phyloP scores from a whole-genome alignment of 2,888 invertebrate genomes.

The Minunthozetes semirufus region DNA sequence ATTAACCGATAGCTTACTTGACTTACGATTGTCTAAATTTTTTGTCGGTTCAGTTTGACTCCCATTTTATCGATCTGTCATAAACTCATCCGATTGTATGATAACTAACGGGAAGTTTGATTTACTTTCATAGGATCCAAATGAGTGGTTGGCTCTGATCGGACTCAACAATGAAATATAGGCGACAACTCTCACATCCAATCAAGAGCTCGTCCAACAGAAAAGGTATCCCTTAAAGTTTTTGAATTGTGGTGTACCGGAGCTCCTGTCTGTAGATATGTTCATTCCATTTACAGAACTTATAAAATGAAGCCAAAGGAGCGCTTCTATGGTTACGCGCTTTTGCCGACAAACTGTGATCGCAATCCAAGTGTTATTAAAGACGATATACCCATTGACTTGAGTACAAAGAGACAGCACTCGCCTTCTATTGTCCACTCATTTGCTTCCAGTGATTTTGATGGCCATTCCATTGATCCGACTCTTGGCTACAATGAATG shows the following conservation, averaged over 20 bases:
- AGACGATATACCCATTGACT: constrained; percentile 38
- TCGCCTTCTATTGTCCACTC: neutral
- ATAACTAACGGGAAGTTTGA: constrained; percentile 1
- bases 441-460: constrained; percentile 1
- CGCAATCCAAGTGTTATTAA: constrained; percentile 1
- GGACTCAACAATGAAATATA: neutral
- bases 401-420: constrained; percentile 35
- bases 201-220: constrained; percentile 20
- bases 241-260: neutral
- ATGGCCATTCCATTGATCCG: neutral
- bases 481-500: neutral
- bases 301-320: constrained; percentile 35
- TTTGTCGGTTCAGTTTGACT: constrained; percentile 1
- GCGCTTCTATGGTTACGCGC: constrained; percentile 33
- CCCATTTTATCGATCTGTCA: neutral
- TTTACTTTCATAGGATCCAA: constrained; percentile 8
- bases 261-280: constrained; percentile 15
- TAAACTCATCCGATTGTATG: neutral
- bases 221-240: constrained; percentile 2
- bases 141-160: constrained; percentile 15
- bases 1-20: constrained; percentile 23
- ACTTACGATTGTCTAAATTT: neutral
- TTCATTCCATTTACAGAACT: constrained; percentile 13
- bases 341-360: constrained; percentile 29
- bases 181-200: constrained; percentile 18